phyloP scores from a whole-genome alignment of 2,113 vertebrate species.

The Labeo rohita region DNA sequence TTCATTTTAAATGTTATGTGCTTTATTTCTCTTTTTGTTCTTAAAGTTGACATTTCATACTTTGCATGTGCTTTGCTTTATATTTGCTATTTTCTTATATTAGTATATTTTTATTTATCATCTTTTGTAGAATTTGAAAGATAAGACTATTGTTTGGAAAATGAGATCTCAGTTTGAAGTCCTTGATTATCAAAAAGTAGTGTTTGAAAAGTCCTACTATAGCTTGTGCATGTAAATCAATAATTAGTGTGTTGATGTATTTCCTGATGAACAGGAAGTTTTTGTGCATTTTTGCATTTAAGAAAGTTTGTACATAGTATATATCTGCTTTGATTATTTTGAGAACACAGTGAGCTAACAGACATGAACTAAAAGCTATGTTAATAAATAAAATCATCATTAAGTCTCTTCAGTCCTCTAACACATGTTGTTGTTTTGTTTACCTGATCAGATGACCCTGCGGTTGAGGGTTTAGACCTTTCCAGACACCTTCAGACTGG shows the following conservation, averaged over 20 bases:
- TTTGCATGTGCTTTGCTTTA: too few relatives aligned
- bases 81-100: too few relatives aligned
- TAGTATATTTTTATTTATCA: too few relatives aligned
- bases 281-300: neutral
- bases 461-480: constrained; percentile 92
- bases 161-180: too few relatives aligned
- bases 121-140: too few relatives aligned
- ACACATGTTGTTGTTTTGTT: constrained; percentile 1
- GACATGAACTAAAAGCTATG: neutral
- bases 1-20: too few relatives aligned
- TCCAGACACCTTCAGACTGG: constrained; percentile 89
- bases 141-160: too few relatives aligned
- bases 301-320: neutral
- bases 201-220: neutral
- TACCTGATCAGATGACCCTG: constrained; percentile 85
- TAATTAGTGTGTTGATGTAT: neutral
- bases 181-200: too few relatives aligned
- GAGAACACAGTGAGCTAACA: neutral
- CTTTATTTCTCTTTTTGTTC: too few relatives aligned
- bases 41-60: too few relatives aligned
- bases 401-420: neutral
- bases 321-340: neutral
- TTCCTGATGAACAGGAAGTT: neutral
- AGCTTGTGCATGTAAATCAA: neutral
- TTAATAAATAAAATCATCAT: neutral